These are phyloP conservation scores for Dendroctonus ponderosae DNA, from an alignment of 1,140 invertebrate genomes.

Conservation along the genomic window DNA sequence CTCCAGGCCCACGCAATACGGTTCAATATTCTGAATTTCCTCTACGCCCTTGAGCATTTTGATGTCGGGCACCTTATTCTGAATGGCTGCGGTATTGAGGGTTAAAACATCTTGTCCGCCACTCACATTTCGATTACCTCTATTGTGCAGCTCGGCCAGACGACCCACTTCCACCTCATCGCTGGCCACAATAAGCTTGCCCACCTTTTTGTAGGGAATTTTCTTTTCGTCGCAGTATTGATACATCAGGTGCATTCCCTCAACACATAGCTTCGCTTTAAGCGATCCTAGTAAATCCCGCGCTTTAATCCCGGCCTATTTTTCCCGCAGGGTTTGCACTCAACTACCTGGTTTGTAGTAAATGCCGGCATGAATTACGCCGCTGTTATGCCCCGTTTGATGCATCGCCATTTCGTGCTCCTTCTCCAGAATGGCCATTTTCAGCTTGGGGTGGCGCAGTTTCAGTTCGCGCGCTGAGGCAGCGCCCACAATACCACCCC, in stretches of 20 bases:
- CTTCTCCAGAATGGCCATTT: conserved; percentile 91
- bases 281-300: conserved; percentile 15
- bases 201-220: conserved; percentile 94
- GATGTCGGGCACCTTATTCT: conserved; percentile 70
- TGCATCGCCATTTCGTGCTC: conserved; percentile 83
- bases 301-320: neutral
- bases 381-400: conserved; percentile 95
- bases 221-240: conserved; percentile 86
- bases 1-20: conserved; percentile 85
- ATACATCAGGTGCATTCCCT: conserved; percentile 82
- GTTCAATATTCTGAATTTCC: conserved; percentile 82
- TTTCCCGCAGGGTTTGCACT: neutral
- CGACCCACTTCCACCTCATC: conserved; percentile 67
- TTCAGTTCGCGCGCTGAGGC: conserved; percentile 90
- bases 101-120: neutral
- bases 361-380: conserved; percentile 68
- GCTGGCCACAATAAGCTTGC: conserved; percentile 92
- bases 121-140: conserved; percentile 56
- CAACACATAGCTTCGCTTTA: conserved; percentile 88
- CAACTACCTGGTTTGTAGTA: conserved; percentile 88
- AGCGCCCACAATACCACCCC: conserved; percentile 94
- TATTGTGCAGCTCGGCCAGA: conserved; percentile 76
- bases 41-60: conserved; percentile 71
- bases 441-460: conserved; percentile 72
- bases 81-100: conserved; percentile 47